Evolutionary conservation across 2,888 invertebrate species (phyloP).

Genomic region (Drosophila infuscata): DNA sequence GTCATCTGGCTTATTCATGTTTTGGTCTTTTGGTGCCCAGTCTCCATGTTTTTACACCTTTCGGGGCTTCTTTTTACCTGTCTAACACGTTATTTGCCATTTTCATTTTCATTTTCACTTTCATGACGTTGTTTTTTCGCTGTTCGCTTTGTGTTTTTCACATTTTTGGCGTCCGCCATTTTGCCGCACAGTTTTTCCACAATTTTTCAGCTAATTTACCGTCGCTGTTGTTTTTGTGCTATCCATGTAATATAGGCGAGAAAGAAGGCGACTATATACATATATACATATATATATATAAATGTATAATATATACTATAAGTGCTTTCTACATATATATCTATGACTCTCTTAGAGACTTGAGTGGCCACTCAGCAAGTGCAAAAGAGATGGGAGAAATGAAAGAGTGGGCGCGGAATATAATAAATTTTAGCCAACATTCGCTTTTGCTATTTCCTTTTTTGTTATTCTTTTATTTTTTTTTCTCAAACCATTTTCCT

Average conservation of each 20-base stretch:
- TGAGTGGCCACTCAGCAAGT: constrained; percentile 43
- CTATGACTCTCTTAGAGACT: constrained; percentile 71
- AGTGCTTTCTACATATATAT: constrained; percentile 34
- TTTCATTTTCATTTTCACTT: constrained; percentile 51
- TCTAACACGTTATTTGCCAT: constrained; percentile 49
- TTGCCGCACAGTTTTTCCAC: constrained; percentile 72
- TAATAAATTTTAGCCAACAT: constrained; percentile 73
- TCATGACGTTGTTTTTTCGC: constrained; percentile 43
- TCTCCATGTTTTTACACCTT: constrained; percentile 36
- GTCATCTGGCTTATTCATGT: constrained; percentile 61
- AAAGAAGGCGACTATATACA: background rate
- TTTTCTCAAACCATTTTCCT: constrained; percentile 26
- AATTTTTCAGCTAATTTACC: constrained; percentile 76
- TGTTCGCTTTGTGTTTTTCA: constrained; percentile 41
- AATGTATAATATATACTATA: constrained; percentile 6
- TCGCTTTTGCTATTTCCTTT: constrained; percentile 73
- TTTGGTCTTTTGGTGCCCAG: background rate
- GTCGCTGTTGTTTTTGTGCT: constrained; percentile 71
- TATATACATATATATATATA: constrained; percentile 7
- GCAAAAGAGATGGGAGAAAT: constrained; percentile 6
- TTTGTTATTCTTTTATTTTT: constrained; percentile 10
- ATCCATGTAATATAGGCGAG: constrained; percentile 22
- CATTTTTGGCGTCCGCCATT: constrained; percentile 74
- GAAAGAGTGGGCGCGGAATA: constrained; percentile 60
- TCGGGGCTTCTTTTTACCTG: constrained; percentile 48